phyloP scores from a whole-genome alignment of 2,888 invertebrate genomes.

The Acanthosepion lycidas region DNA sequence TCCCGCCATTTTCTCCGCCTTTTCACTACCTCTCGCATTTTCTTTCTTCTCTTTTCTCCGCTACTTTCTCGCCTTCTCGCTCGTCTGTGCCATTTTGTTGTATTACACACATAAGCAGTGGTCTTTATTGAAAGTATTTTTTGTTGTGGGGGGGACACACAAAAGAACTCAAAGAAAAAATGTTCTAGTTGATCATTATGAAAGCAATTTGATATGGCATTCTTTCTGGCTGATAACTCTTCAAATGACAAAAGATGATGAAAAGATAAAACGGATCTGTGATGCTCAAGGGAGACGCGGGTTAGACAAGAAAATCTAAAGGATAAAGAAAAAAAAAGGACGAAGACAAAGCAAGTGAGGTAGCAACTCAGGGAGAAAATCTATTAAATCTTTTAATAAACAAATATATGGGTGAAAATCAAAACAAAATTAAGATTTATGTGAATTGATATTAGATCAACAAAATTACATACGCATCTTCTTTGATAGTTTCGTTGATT shows the following conservation, averaged over 20 bases:
- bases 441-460: too few relatives aligned
- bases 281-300: not conserved
- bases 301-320: not conserved
- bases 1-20: not conserved
- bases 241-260: not conserved
- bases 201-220: not conserved
- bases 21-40: fast-evolving
- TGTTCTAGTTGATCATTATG: not conserved
- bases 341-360: too few relatives aligned
- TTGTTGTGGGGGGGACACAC: not conserved
- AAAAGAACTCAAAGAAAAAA: not conserved
- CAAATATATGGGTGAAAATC: not conserved
- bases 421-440: not conserved
- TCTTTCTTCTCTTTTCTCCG: too few relatives aligned
- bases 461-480: too few relatives aligned
- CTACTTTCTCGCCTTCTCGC: not conserved
- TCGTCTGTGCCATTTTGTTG: not conserved
- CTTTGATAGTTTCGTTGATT: not conserved
- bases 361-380: too few relatives aligned
- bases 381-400: not conserved
- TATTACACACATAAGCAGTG: not conserved
- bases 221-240: not conserved
- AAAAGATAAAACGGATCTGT: not conserved
- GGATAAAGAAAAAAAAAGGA: not conserved
- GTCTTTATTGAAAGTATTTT: not conserved